Conservation (phyloP, 2,797 vertebrate genomes). For the Fistularia commersonii region DNA sequence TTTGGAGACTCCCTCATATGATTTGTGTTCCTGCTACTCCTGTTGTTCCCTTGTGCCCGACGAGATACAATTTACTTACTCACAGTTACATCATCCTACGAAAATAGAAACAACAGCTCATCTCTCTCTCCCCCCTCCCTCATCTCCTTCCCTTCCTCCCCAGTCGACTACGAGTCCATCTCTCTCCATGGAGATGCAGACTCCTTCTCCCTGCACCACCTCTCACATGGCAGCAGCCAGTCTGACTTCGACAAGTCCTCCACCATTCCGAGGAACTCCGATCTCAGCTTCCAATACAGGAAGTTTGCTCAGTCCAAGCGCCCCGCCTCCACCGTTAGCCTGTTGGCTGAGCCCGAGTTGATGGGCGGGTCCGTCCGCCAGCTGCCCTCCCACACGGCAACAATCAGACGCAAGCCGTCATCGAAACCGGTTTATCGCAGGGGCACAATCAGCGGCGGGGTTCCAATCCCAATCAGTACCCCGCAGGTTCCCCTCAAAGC, state of each 20-base stretch:
- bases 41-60: background rate
- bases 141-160: background rate
- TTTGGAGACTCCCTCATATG: conserved; percentile 11
- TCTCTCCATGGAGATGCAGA: conserved; percentile 74
- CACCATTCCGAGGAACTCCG: conserved; percentile 82
- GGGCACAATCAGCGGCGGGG: conserved; percentile 78
- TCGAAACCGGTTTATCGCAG: conserved; percentile 76
- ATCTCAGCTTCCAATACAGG: conserved; percentile 77
- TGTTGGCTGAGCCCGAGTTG: conserved; percentile 70
- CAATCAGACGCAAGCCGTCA: conserved; percentile 81
- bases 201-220: conserved; percentile 75
- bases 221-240: conserved; percentile 57
- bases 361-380: conserved; percentile 38
- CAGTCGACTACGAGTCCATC: conserved; percentile 79
- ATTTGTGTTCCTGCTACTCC: conserved; percentile 8
- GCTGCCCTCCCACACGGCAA: conserved; percentile 73
- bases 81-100: background rate
- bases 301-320: conserved; percentile 78
- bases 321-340: conserved; percentile 79
- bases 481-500: conserved; percentile 70
- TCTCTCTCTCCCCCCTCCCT: background rate
- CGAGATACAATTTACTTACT: background rate
- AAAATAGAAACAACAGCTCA: conserved; percentile 3
- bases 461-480: conserved; percentile 81
- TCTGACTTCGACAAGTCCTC: conserved; percentile 83